Base-by-base conservation (phyloP, 2,797 vertebrate species). In the Melanotaenia maccullochi region DNA sequence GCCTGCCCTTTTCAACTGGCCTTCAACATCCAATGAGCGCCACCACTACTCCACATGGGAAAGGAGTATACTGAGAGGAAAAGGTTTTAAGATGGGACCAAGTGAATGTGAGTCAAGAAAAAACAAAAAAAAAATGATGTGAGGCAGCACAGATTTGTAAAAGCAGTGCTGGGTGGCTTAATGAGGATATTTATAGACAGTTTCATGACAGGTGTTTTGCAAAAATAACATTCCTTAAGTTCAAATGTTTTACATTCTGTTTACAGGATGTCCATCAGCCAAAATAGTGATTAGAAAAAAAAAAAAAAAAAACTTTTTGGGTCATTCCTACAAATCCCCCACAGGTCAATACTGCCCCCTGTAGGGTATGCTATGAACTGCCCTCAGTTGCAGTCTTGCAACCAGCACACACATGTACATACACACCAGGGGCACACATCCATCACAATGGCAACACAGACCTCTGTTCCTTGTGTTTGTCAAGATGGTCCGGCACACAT, bases 401-500 rank as follows among this genome's bases (percentile, higher is more conserved):
- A 22, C 36, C 58, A 72, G 49, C 77, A 76, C 72, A 44, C 57
- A 78, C 47, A 71, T 32, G 58, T 0, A 8, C 35, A 72, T 30
- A 76, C 69, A 76, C 67, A 67, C 1, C 38, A 49, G 24, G 14
- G 0, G 9, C 30, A 52, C 73, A 52, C 55, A 51, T 42, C 56
- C 60, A 64, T 42, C 55, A 77, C 72, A 60, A 35, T 57, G 58
- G 65, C 60, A 56, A 72, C 73, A 71, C 24, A 60, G 40, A 76
- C 68, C 62, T 80, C 80, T 61, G 66, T 28, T 70, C 51, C 47
- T 40, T 64, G 61, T 79, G 68, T 79, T 32, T 38, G 52, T 59
- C 24, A 54, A 55, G 49, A 73, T 52, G 42, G 35, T 68, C 58
- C 68, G 71, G 66, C 82, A 83, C 82, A 78, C 60, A 67, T 71